Percentiles rank a stretch among this genome's conserved stretches.
Evolutionary conservation across 2,113 vertebrate species (phyloP).

Genomic region (Pimephales promelas): DNA sequence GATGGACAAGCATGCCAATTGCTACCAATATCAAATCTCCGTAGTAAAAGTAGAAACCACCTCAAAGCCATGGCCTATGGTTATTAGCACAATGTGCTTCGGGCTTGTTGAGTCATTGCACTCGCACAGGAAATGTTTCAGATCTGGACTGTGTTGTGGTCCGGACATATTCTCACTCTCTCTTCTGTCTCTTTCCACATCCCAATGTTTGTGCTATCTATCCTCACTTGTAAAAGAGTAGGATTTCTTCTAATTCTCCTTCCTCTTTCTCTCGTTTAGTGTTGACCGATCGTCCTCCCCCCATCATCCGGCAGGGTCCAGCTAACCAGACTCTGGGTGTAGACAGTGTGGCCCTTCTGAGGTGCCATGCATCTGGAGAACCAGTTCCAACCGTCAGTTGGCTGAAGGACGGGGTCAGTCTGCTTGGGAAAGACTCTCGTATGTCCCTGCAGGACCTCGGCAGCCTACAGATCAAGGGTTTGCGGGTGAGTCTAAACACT

Average conservation of each 20-base stretch:
- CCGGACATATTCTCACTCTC: background rate
- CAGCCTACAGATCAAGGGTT: conserved; percentile 89
- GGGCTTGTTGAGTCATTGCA: conserved; percentile 7
- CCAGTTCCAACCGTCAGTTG: conserved; percentile 95
- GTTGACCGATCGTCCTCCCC: conserved; percentile 94
- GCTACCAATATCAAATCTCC: background rate
- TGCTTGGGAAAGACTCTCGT: conserved; percentile 90
- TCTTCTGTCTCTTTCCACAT: background rate
- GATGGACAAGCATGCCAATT: background rate
- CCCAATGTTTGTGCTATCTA: too few species aligned
- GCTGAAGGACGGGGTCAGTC: conserved; percentile 94
- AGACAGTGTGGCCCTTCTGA: conserved; percentile 89
- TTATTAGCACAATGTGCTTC: background rate
- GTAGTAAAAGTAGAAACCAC: background rate
- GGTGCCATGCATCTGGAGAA: conserved; percentile 94
- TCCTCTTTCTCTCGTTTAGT: conserved; percentile 71
- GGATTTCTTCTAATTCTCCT: conserved; percentile 26
- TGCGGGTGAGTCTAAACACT: conserved; percentile 78
- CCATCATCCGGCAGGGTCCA: conserved; percentile 96
- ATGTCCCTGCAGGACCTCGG: conserved; percentile 92
- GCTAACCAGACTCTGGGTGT: conserved; percentile 91
- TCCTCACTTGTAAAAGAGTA: background rate
- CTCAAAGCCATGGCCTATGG: background rate
- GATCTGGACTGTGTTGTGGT: background rate
- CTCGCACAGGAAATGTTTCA: background rate